Percentiles rank a stretch among this genome's conserved stretches.
phyloP scores from a whole-genome alignment of 2,113 vertebrate species.

The rat (Rattus norvegicus) region DNA sequence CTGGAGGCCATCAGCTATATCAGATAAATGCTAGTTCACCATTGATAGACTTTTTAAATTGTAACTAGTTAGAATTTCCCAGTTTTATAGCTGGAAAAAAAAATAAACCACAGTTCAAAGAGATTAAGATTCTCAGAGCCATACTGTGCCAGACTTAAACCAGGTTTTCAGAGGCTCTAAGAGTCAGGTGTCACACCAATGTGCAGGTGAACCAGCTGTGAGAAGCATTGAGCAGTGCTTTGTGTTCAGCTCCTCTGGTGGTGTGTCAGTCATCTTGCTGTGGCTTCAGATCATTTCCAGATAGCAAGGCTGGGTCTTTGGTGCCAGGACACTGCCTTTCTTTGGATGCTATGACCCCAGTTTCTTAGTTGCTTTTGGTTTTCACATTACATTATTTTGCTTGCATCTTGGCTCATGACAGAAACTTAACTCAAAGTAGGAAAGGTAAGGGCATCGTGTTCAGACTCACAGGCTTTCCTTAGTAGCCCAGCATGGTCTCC shows the following conservation, averaged over 20 bases:
- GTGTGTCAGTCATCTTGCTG: neutral
- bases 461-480: neutral
- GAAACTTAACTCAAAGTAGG: neutral
- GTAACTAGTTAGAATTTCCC: neutral
- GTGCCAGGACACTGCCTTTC: neutral
- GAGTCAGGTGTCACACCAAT: neutral
- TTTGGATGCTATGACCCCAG: neutral
- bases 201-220: neutral
- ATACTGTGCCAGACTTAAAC: neutral
- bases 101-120: neutral
- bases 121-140: neutral
- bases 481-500: fast-evolving
- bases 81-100: neutral
- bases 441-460: fast-evolving
- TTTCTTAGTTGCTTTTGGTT: neutral
- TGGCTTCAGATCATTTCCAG: neutral
- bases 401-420: fast-evolving
- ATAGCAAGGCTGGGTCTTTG: neutral
- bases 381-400: fast-evolving
- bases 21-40: neutral
- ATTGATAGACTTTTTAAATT: neutral
- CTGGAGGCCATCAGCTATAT: neutral
- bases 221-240: neutral
- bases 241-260: neutral
- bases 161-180: neutral